Evolutionary conservation across 2,113 vertebrate species (phyloP).

Genomic region (Balaeniceps rex): DNA sequence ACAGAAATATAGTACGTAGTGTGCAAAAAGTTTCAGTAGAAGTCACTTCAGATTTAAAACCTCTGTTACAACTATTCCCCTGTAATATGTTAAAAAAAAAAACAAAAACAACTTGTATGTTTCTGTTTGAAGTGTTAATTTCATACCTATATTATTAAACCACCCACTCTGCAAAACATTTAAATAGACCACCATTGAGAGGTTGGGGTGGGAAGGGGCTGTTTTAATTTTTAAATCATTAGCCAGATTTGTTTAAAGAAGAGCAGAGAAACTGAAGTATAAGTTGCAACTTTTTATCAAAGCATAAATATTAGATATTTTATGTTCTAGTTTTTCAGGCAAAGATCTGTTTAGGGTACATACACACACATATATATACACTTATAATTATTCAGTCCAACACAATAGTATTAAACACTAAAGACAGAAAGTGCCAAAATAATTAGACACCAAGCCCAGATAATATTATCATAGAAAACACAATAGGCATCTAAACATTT

Average conservation of each 20-base stretch:
- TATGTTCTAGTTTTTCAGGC: not conserved
- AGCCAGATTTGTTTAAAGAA: not conserved
- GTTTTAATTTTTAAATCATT: not conserved
- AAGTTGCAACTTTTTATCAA: not conserved
- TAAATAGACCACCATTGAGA: not conserved
- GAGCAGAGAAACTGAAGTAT: not conserved
- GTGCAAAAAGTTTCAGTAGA: not conserved
- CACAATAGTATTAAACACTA: not conserved
- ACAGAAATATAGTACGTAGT: not conserved
- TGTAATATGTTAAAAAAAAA: not conserved
- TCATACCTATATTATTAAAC: not conserved
- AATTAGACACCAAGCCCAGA: not conserved
- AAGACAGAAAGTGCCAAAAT: not conserved
- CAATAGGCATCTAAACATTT: not conserved
- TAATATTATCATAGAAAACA: not conserved
- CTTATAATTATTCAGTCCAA: not conserved
- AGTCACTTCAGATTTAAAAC: not conserved
- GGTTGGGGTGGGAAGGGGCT: fast-evolving
- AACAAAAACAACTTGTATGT: not conserved
- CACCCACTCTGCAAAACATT: not conserved
- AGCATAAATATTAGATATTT: not conserved
- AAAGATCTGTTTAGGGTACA: not conserved
- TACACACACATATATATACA: not conserved
- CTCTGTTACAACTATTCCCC: not conserved
- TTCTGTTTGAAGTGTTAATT: not conserved